Evolutionary conservation across 2,113 vertebrate species (phyloP).

Genomic region (Nerophis lumbriciformis): DNA sequence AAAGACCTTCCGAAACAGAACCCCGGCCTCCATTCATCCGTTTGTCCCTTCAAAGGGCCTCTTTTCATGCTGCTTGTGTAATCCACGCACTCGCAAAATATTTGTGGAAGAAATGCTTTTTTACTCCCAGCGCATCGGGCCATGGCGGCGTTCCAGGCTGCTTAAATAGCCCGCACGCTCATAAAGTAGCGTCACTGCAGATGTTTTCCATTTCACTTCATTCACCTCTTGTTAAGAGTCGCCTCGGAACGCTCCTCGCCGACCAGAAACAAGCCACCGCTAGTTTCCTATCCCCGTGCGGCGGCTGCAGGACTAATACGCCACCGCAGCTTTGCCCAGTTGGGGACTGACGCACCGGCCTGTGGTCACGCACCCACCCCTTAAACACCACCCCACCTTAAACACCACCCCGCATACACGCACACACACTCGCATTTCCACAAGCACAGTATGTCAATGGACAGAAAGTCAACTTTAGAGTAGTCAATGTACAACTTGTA

Average conservation of each 20-base stretch:
- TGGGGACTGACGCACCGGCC: slow-evolving; percentile 64
- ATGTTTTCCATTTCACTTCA: slow-evolving; percentile 42
- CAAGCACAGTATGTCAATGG: neutral
- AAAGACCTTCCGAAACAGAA: slow-evolving; percentile 34
- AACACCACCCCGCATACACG: slow-evolving; percentile 16
- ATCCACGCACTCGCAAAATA: slow-evolving; percentile 42
- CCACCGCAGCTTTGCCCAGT: slow-evolving; percentile 53
- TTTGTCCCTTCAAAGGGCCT: slow-evolving; percentile 45
- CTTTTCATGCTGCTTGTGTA: slow-evolving; percentile 58
- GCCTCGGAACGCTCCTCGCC: slow-evolving; percentile 23
- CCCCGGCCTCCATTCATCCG: slow-evolving; percentile 40
- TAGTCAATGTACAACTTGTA: too few relatives aligned
- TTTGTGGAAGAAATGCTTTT: slow-evolving; percentile 22
- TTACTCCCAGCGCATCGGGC: neutral
- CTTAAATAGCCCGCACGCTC: neutral
- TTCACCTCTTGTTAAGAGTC: slow-evolving; percentile 52
- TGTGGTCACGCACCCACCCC: slow-evolving; percentile 39
- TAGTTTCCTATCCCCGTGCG: slow-evolving; percentile 57
- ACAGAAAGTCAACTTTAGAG: too few relatives aligned
- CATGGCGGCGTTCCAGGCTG: neutral
- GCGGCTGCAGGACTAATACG: slow-evolving; percentile 39
- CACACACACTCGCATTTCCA: slow-evolving; percentile 28
- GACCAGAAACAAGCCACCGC: slow-evolving; percentile 39
- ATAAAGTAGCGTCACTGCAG: slow-evolving; percentile 16
- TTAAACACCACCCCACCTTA: slow-evolving; percentile 41